Base-by-base conservation (phyloP, 2,113 vertebrate genomes). In the Cisticola juncidis region DNA sequence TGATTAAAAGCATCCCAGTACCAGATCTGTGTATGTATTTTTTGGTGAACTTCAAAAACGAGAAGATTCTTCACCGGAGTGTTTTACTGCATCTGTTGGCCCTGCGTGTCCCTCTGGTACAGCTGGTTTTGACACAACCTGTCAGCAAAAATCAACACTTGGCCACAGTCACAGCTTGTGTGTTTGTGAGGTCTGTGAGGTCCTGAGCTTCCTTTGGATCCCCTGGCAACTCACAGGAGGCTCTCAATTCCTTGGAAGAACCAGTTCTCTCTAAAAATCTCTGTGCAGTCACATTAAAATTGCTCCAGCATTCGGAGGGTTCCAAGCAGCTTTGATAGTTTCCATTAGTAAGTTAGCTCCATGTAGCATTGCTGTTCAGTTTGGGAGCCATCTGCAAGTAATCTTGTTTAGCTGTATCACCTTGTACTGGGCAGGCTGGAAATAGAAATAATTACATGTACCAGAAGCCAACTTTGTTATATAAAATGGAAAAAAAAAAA, bases 391-490 rank as follows among this genome's bases (percentile, higher is more conserved):
- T 38, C 40, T 92, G 60, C 81, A 73, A 74, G 42, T 77, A 66
- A 72, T 58, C 69, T 86, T 58, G 12, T 83, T 82, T 66, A 65
- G 53, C 36, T 90, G 45, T 44, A 61, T 86, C 82, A 77, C 69
- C 53, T 82, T 92, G 58, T 91, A 42, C 54, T 3, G 4, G 35
- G 11, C 47, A 85, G 61, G 45, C 58, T 83, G 79, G 70, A 85
- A 65, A 72, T 11, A 71, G 73, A 87, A 91, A 73, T 72, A 84
- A 92, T 86, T 73, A 12, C 62, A 58, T 29, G 14, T 48, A 77
- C 14, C 33, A 76, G 53, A 81, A 96, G 84, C 61, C 90, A 95
- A 68, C 66, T 91, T 91, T 64, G 47, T 84, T 84, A 81, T 25
- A 22, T 90, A 92, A 90, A 92, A 86, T 48, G 31, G 51, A 38